Percentiles rank a stretch among this genome's conserved stretches.
Conservation (phyloP, 2,797 vertebrate species). For the Hippocampus kuda region DNA sequence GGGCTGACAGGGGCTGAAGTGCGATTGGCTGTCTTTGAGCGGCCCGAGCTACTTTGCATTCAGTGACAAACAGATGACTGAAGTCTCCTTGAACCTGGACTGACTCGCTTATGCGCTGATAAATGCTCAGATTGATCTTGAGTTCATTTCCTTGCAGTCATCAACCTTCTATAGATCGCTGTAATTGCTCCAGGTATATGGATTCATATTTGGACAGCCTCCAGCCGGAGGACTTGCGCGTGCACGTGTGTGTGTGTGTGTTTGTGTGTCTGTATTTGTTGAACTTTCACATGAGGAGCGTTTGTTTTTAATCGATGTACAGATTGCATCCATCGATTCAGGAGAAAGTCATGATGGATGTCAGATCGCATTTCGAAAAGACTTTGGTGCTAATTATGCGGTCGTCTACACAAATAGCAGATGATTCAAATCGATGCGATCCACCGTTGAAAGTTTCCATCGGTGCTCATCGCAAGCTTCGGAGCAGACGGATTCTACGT, state of each 20-base stretch:
- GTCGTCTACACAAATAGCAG: background rate
- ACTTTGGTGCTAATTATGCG: background rate
- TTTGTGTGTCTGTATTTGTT: background rate
- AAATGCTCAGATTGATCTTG: slow-evolving; percentile 51
- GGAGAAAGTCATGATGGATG: background rate
- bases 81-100: slow-evolving; percentile 51
- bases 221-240: slow-evolving; percentile 29
- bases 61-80: slow-evolving; percentile 10
- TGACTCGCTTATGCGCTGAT: slow-evolving; percentile 38
- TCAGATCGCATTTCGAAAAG: background rate
- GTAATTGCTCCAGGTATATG: slow-evolving; percentile 53
- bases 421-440: background rate
- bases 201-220: slow-evolving; percentile 58
- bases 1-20: background rate
- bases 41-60: background rate
- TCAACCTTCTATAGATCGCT: slow-evolving; percentile 37
- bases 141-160: slow-evolving; percentile 46
- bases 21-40: background rate
- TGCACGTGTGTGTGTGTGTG: background rate
- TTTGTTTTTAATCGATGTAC: background rate
- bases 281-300: slow-evolving; percentile 18
- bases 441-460: background rate
- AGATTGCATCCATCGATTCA: background rate
- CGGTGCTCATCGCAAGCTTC: background rate
- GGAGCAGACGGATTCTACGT: background rate